phyloP scores from a whole-genome alignment of 2,888 invertebrate genomes.

The Patella caerulea region DNA sequence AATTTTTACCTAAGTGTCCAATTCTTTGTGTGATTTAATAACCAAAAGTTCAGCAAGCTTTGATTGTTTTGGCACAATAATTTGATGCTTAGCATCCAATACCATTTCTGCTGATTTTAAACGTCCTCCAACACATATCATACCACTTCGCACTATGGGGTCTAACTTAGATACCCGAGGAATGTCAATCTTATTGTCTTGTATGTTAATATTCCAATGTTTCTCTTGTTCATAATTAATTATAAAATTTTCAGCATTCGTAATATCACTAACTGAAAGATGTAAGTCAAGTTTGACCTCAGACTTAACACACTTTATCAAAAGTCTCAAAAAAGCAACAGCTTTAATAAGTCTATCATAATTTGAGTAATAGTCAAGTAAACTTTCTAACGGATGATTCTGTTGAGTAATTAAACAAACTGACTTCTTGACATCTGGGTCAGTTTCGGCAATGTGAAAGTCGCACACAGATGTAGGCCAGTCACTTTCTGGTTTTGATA shows the following conservation, averaged over 20 bases:
- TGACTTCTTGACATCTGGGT: neutral
- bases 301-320: neutral
- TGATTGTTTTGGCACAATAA: slow-evolving; percentile 19
- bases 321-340: slow-evolving; percentile 3
- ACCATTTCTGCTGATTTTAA: neutral
- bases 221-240: slow-evolving; percentile 1
- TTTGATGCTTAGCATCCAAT: slow-evolving; percentile 18
- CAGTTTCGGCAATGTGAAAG: neutral
- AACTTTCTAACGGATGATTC: neutral
- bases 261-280: neutral
- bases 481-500: neutral
- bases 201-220: neutral
- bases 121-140: slow-evolving; percentile 15
- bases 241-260: neutral
- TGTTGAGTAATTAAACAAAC: neutral
- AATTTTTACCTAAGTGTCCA: no score
- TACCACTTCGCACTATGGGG: neutral
- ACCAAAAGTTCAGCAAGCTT: slow-evolving; percentile 17
- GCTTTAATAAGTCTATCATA: neutral
- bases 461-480: neutral
- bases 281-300: neutral
- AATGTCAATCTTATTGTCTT: no score
- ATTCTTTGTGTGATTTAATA: no score
- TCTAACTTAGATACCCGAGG: slow-evolving; percentile 12
- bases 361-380: neutral